Evolutionary conservation across 2,888 invertebrate genomes (phyloP).

Genomic region (Gerris lacustris): DNA sequence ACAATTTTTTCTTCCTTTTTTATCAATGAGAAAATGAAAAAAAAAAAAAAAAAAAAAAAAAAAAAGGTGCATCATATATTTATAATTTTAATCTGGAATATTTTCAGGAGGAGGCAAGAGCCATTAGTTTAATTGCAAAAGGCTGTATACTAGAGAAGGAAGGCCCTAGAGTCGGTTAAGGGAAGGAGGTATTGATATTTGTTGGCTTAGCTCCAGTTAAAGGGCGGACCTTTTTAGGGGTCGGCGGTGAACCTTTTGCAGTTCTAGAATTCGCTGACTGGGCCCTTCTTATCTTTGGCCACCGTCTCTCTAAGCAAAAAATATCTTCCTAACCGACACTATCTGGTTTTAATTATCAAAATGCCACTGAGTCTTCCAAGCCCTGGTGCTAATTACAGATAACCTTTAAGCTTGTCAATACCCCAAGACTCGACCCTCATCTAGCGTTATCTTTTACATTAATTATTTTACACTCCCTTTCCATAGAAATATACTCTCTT

Average conservation of each 20-base stretch:
- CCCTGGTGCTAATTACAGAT: not conserved
- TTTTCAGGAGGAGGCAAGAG: not conserved
- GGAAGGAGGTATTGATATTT: not conserved
- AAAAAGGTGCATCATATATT: too few species aligned
- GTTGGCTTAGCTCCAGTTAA: not conserved
- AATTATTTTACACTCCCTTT: not conserved
- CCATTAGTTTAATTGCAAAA: not conserved
- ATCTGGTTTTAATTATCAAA: conserved; percentile 1
- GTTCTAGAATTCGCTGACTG: not conserved
- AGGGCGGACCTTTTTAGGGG: too few species aligned
- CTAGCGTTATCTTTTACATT: not conserved
- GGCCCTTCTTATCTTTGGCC: not conserved
- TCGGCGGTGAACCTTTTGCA: not conserved
- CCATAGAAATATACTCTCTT: not conserved
- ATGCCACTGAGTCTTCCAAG: not conserved
- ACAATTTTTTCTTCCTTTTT: too few species aligned
- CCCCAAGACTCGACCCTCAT: not conserved
- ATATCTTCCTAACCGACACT: not conserved
- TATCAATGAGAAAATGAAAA: too few species aligned
- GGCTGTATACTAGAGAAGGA: too few species aligned
- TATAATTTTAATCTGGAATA: too few species aligned
- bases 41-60: too few species aligned
- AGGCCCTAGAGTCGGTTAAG: too few species aligned
- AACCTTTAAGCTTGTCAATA: not conserved
- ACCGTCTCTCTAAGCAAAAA: not conserved